A percentile compares a stretch with the other conserved stretches of the same genome.
phyloP scores from a whole-genome alignment of 2,797 vertebrate species.

The Melanogrammus aeglefinus region DNA sequence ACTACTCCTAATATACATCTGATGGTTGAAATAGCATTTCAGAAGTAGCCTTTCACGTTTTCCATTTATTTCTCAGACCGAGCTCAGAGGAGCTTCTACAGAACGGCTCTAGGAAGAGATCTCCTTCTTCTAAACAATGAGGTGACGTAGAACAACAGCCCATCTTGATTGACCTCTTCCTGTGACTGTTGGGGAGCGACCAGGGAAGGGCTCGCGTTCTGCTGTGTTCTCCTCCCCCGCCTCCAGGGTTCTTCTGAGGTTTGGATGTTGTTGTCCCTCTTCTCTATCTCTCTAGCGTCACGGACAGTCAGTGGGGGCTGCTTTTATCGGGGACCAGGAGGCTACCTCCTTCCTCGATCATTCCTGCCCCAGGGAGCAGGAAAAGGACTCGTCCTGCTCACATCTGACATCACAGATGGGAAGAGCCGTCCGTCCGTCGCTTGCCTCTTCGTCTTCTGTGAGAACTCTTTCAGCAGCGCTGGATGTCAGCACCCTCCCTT shows the following conservation, averaged over 20 bases:
- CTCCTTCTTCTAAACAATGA: constrained; percentile 78
- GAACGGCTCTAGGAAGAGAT: constrained; percentile 45
- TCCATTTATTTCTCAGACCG: background rate
- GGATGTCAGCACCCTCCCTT: background rate
- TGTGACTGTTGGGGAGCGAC: constrained; percentile 80
- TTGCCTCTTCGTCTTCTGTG: background rate
- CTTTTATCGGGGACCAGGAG: background rate
- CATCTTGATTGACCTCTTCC: constrained; percentile 85
- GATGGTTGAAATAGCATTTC: background rate
- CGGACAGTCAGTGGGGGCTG: background rate
- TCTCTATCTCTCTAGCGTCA: background rate
- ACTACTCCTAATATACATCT: background rate
- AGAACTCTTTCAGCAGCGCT: background rate
- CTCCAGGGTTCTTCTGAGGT: constrained; percentile 14
- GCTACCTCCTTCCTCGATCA: background rate
- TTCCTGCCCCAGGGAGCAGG: background rate
- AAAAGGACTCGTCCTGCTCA: background rate
- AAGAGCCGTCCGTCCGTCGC: background rate
- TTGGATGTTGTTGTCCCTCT: background rate
- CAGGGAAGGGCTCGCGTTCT: constrained; percentile 21
- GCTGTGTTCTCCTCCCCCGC: constrained; percentile 12
- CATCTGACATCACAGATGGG: background rate
- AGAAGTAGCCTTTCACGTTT: background rate
- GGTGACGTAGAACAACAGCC: constrained; percentile 77
- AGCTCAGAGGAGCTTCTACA: background rate